Conservation (phyloP, 2,797 vertebrate species). For the Sebastes paucispinis region DNA sequence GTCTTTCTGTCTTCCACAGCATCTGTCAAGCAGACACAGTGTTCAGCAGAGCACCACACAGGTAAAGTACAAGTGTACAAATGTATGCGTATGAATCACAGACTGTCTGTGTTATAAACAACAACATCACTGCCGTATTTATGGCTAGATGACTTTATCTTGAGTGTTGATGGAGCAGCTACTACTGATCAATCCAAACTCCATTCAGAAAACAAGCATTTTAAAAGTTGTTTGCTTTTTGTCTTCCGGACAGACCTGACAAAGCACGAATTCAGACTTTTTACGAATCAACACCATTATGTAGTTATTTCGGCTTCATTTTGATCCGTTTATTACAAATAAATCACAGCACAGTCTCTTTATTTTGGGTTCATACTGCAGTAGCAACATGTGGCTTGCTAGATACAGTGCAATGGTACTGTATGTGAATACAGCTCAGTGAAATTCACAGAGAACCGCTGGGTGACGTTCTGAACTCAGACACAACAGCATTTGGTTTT, state of each 20-base stretch:
- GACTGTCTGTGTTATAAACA: not conserved
- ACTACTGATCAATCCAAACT: not conserved
- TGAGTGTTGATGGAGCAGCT: not conserved
- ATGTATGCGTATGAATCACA: not conserved
- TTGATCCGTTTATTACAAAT: too few relatives aligned
- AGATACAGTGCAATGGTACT: too few relatives aligned
- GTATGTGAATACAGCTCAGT: not conserved
- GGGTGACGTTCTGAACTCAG: too few relatives aligned
- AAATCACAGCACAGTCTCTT: not conserved
- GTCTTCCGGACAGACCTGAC: not conserved
- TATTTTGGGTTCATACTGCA: not conserved
- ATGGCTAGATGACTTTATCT: fast-evolving
- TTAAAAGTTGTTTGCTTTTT: not conserved
- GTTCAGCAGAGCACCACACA: constrained; percentile 93
- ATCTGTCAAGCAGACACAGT: constrained; percentile 93
- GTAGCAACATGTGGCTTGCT: too few relatives aligned
- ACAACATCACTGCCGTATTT: not conserved
- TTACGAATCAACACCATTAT: too few relatives aligned
- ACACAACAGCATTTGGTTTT: not conserved
- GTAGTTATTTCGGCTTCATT: too few relatives aligned
- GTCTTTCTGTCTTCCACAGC: constrained; percentile 65
- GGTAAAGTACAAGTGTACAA: constrained; percentile 67
- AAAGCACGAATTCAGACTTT: too few relatives aligned
- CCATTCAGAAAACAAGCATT: not conserved
- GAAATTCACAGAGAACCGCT: too few relatives aligned